These are phyloP conservation scores for Dryomyza anilis DNA, from an alignment of 2,888 invertebrate genomes.

Conservation along the genomic window DNA sequence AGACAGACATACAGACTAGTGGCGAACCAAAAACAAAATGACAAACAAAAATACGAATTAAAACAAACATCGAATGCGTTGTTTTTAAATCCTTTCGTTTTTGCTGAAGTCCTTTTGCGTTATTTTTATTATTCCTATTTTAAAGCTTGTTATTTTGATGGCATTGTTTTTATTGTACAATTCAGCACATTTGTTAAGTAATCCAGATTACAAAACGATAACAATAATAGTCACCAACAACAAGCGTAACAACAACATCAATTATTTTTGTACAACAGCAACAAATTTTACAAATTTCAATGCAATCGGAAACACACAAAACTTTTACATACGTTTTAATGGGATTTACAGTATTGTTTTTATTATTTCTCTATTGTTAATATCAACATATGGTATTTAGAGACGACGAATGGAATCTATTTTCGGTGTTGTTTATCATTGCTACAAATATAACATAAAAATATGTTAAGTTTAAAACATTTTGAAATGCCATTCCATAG, in stretches of 20 bases:
- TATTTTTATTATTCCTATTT: not conserved
- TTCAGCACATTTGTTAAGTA: conserved; percentile 3
- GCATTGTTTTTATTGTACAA: not conserved
- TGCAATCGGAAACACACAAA: not conserved
- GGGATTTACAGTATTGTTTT: no score
- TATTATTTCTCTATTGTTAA: no score
- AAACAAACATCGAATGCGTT: not conserved
- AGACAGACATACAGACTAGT: not conserved
- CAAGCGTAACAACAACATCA: not conserved
- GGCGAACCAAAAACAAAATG: not conserved
- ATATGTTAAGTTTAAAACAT: no score
- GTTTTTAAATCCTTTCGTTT: not conserved
- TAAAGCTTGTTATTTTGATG: not conserved
- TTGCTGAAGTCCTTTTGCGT: not conserved
- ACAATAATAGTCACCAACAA: not conserved
- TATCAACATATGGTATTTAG: no score
- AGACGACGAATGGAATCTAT: no score
- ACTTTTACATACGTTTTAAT: no score
- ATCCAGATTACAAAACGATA: conserved; percentile 15
- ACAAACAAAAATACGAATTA: no score
- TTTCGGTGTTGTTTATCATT: no score
- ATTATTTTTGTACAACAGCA: no score
- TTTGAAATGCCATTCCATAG: no score
- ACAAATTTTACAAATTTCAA: not conserved
- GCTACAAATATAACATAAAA: no score